phyloP scores from a whole-genome alignment of 2,113 vertebrate genomes.

The Silurus asotus region DNA sequence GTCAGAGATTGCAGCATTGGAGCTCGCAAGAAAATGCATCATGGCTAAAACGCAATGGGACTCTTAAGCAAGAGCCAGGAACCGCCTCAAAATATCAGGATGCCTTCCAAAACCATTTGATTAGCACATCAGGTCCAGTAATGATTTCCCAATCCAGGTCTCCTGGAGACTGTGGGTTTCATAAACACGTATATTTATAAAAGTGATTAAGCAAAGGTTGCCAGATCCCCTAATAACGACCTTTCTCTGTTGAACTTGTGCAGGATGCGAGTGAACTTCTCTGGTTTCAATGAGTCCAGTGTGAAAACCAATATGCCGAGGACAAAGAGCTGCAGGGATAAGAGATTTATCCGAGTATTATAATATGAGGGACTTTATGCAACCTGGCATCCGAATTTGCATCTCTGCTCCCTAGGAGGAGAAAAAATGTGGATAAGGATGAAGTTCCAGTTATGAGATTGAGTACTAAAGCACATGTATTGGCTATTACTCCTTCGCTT shows the following conservation, averaged over 20 bases:
- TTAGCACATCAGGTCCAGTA: conserved; percentile 28
- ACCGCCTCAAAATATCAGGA: conserved; percentile 37
- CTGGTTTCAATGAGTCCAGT: conserved; percentile 39
- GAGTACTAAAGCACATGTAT: background rate
- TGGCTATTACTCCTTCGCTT: background rate
- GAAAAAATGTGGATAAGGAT: conserved; percentile 1
- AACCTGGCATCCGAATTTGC: background rate
- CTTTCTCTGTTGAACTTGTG: conserved; percentile 44
- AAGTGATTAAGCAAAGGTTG: conserved; percentile 11
- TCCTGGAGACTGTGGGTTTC: conserved; percentile 44
- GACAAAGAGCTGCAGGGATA: conserved; percentile 24
- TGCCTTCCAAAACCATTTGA: conserved; percentile 34
- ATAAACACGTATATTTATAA: conserved; percentile 48
- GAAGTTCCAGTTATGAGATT: background rate
- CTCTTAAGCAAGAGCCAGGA: background rate
- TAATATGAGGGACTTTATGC: background rate
- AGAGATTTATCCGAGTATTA: conserved; percentile 6
- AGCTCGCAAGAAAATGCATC: background rate
- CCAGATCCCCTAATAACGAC: conserved; percentile 15
- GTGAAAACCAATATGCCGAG: conserved; percentile 11
- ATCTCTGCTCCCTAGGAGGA: background rate
- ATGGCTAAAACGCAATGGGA: background rate
- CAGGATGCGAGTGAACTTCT: conserved; percentile 44
- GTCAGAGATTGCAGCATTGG: too few relatives aligned
- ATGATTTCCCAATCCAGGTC: conserved; percentile 41